A percentile compares a stretch with the other conserved stretches of the same genome.
phyloP scores from a whole-genome alignment of 1,140 invertebrate genomes.

The Odontomachus brunneus region DNA sequence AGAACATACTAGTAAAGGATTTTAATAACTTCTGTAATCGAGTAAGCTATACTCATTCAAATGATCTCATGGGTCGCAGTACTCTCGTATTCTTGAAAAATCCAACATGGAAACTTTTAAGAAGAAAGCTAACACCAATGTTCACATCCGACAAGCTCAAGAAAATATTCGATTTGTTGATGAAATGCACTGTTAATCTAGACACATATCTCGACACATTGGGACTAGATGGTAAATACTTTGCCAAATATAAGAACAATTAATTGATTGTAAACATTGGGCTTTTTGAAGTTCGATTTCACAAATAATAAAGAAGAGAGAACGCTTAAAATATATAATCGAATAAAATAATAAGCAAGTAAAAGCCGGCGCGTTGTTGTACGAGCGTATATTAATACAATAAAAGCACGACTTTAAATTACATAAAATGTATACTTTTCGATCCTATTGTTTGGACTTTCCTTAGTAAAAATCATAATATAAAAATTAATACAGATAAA shows the following conservation, averaged over 20 bases:
- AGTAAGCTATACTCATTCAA: conserved; percentile 60
- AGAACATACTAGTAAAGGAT: conserved; percentile 84
- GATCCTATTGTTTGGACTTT: no score
- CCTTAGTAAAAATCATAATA: no score
- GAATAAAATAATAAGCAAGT: no score
- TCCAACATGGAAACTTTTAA: conserved; percentile 81
- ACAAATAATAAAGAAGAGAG: no score
- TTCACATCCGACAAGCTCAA: conserved; percentile 84
- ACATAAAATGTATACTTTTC: no score
- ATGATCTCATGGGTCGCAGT: conserved; percentile 72
- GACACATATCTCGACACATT: conserved; percentile 72
- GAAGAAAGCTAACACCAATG: conserved; percentile 81
- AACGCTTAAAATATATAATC: neutral
- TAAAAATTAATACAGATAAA: no score
- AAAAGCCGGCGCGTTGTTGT: no score
- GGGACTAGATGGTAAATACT: conserved; percentile 47
- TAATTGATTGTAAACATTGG: neutral
- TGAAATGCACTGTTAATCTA: conserved; percentile 80
- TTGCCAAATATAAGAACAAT: neutral
- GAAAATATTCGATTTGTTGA: conserved; percentile 82
- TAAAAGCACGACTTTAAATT: no score
- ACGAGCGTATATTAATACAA: no score
- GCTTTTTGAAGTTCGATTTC: no score
- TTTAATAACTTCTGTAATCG: conserved; percentile 83
- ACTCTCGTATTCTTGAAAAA: conserved; percentile 78